phyloP scores from a whole-genome alignment of 2,113 vertebrate genomes.

The Chroicocephalus ridibundus region DNA sequence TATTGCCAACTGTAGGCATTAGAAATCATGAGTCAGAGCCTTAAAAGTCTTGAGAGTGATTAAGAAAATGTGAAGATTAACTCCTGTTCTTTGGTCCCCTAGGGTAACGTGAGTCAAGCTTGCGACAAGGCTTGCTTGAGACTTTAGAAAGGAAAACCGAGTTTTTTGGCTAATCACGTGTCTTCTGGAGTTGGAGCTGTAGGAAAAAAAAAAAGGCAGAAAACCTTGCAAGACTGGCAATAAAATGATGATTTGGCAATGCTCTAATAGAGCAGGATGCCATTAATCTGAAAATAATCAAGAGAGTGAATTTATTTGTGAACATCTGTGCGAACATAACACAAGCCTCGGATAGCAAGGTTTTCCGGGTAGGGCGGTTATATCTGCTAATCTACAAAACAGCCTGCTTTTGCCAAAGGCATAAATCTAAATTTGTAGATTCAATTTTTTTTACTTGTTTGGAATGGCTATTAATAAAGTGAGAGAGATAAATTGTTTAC shows the following conservation, averaged over 20 bases:
- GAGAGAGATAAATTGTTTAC: not conserved
- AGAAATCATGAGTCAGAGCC: constrained; percentile 57
- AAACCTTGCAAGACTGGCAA: constrained; percentile 15
- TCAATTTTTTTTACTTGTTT: not conserved
- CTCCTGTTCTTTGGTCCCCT: constrained; percentile 13
- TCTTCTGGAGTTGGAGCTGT: not conserved
- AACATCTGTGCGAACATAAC: constrained; percentile 39
- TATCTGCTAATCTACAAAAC: constrained; percentile 1
- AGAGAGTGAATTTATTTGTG: constrained; percentile 34
- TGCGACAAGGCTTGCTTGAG: not conserved
- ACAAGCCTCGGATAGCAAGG: not conserved
- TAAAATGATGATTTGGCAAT: constrained; percentile 36
- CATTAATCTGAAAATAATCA: constrained; percentile 57
- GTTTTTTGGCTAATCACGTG: not conserved
- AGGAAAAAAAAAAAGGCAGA: not conserved
- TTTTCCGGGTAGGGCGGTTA: not conserved
- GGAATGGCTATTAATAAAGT: constrained; percentile 34
- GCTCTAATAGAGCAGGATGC: constrained; percentile 22
- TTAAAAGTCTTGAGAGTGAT: constrained; percentile 33
- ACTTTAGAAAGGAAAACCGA: not conserved
- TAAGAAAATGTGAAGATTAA: constrained; percentile 42
- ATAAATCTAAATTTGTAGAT: constrained; percentile 28
- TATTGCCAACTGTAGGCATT: constrained; percentile 36
- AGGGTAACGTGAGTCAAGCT: constrained; percentile 17
- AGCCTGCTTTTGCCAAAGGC: constrained; percentile 24